Evolutionary conservation across 92 coral and sea anemone species (phyloP).

Genomic region (Zoanthus gigantus): DNA sequence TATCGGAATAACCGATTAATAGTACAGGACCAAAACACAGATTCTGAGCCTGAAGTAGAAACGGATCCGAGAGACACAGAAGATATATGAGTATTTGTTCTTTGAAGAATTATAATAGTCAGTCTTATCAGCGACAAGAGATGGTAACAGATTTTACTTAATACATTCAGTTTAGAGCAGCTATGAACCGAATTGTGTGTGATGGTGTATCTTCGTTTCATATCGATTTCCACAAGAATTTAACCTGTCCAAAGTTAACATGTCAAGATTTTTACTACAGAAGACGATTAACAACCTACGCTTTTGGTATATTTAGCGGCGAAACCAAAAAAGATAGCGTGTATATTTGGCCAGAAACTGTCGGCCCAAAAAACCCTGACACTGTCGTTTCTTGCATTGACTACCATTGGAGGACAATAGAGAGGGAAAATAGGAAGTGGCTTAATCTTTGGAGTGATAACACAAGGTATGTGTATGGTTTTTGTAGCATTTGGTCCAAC

Average conservation of each 20-base stretch:
- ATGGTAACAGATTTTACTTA: not conserved
- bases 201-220: slow-evolving; percentile 55
- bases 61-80: no score
- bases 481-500: not conserved
- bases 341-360: slow-evolving; percentile 46
- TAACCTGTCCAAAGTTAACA: slow-evolving; percentile 46
- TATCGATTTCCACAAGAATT: slow-evolving; percentile 54
- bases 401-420: slow-evolving; percentile 12
- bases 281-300: slow-evolving; percentile 33
- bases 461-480: slow-evolving; percentile 25
- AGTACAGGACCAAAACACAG: no score
- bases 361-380: slow-evolving; percentile 50
- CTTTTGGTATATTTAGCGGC: slow-evolving; percentile 48
- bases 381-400: slow-evolving; percentile 53
- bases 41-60: no score
- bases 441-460: slow-evolving; percentile 27
- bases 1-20: no score
- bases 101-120: not conserved
- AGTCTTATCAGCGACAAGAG: not conserved
- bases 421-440: slow-evolving; percentile 44
- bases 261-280: slow-evolving; percentile 48
- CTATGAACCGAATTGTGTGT: slow-evolving; percentile 24
- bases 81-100: no score
- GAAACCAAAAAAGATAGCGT: slow-evolving; percentile 43
- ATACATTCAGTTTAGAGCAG: slow-evolving; percentile 8